Evolutionary conservation across 2,797 vertebrate genomes (phyloP).

Genomic region (Periparus ater): DNA sequence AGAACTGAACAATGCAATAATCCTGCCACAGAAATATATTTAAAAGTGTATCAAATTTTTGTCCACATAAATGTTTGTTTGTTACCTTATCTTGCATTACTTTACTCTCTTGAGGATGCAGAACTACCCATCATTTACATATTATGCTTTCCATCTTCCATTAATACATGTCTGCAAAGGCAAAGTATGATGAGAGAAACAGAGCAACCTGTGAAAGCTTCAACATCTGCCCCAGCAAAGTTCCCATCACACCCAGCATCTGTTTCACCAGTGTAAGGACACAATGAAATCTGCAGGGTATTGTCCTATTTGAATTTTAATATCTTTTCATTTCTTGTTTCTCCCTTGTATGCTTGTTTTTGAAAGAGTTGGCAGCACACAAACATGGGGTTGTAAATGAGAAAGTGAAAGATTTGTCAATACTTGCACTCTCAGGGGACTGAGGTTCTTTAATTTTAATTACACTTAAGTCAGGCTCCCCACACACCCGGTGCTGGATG

Average conservation of each 20-base stretch:
- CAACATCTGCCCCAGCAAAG: background rate
- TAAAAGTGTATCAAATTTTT: background rate
- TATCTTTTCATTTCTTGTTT: background rate
- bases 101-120: background rate
- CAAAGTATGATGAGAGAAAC: fast-evolving
- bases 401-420: background rate
- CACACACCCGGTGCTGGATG: background rate
- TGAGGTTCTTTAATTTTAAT: constrained; percentile 11
- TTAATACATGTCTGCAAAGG: background rate
- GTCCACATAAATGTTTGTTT: background rate
- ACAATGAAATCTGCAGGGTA: background rate
- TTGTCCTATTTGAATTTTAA: constrained; percentile 14
- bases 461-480: background rate
- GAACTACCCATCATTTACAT: background rate
- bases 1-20: background rate
- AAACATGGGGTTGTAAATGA: background rate
- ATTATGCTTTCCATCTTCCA: background rate
- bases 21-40: background rate
- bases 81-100: background rate
- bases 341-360: background rate
- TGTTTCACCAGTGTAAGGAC: background rate
- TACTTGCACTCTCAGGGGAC: background rate
- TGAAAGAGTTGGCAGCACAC: background rate
- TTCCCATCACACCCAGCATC: background rate
- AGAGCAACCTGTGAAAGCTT: background rate